Evolutionary conservation across 1,140 invertebrate genomes (phyloP), one percentile per base, ranked within the genome.

Genomic region (Stenopsyche tienmushanensis): DNA sequence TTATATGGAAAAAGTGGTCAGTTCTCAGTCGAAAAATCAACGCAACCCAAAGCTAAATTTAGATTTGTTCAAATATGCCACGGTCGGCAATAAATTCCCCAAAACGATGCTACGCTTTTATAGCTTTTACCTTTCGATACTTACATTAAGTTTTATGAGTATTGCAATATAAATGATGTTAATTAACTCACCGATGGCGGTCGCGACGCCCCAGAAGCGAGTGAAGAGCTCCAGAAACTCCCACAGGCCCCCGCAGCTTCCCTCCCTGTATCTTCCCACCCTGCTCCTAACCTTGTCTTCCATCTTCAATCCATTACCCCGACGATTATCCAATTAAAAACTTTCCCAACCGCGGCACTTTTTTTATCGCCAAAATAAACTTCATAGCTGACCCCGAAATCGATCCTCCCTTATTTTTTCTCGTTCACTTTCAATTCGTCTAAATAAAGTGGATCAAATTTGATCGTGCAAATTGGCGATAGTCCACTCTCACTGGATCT

Each of bases 221-320:
- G 68, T 64, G 60, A 70, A 54, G 3, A 64, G 47, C 60, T 70
- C 68, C 7, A 70, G 64, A 41, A 70, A 60, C 15, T 70, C 68
- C 68, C 68, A 70, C 3, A 70, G 55, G n/a, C 53, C 60, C 5
- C 60, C 45, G 29, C 68, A 70, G 54, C 45, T 41, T 2, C 64
- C 60, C 45, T 70, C 68, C 29, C 64, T 65, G 42, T 70, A 70
- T 52, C 67, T 49, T 23, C 68, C 64, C 25, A 64, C 42, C 42
- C 60, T 60, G 34, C 55, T 52, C 41, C 67, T 59, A 20, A 52
- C 24, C 41, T 70, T 70, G 23, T 54, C 68, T 45, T 70, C 68
- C 68, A 70, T 70, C 47, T 44, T 66, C 39, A 66, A 29, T 29
- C 29, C 53, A 58, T 45, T 44, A 50, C 58, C 23, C 25, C 18